A percentile compares a stretch with the other conserved stretches of the same genome.
Evolutionary conservation across 1,140 invertebrate species (phyloP).

Genomic region (Halesus radiatus): DNA sequence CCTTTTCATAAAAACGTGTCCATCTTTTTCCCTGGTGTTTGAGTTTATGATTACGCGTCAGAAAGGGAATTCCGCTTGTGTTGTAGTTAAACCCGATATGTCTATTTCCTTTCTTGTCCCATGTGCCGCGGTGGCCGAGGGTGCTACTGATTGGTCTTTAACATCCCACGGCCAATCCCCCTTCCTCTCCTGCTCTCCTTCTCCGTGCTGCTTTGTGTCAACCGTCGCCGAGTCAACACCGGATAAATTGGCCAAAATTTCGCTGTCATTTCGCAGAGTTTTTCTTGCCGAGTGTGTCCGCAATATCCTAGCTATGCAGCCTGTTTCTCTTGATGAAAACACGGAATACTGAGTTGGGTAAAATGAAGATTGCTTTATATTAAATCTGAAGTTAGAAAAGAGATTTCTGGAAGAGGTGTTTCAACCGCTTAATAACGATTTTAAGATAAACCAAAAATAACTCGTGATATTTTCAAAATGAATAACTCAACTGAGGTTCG

Average conservation of each 20-base stretch:
- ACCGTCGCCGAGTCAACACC: conserved; percentile 13
- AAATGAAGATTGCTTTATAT: too few relatives aligned
- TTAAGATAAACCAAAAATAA: too few relatives aligned
- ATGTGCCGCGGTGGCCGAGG: conserved; percentile 6
- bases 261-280: conserved; percentile 9
- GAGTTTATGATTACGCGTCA: conserved; percentile 11
- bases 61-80: not conserved
- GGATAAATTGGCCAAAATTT: conserved; percentile 20
- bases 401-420: too few relatives aligned
- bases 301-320: too few relatives aligned
- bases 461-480: too few relatives aligned
- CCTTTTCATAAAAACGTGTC: too few relatives aligned
- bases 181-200: not conserved
- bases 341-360: too few relatives aligned
- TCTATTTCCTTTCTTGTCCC: not conserved
- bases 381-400: too few relatives aligned
- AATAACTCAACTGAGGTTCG: too few relatives aligned
- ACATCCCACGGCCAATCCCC: not conserved
- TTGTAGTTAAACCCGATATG: conserved; percentile 11
- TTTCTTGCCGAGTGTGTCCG: too few relatives aligned
- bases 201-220: conserved; percentile 6
- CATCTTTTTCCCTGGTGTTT: not conserved
- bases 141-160: conserved; percentile 14
- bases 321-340: too few relatives aligned
- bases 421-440: too few relatives aligned